Evolutionary conservation across 2,797 vertebrate genomes (phyloP).

Genomic region (Spinus olivaceus): DNA sequence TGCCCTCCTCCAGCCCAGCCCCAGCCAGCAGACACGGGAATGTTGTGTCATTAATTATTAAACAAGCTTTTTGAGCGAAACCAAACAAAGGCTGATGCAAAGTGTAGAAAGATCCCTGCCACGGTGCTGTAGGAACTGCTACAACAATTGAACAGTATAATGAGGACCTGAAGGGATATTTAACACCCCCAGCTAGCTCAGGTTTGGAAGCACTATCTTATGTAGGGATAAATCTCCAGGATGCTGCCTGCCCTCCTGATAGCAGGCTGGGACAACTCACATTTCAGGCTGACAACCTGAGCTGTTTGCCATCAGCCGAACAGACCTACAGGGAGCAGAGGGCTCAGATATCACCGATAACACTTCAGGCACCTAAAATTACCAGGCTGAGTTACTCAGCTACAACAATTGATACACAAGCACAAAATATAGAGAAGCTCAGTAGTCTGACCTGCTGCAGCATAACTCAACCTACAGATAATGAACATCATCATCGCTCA

Average conservation of each 20-base stretch:
- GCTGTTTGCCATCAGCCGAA: neutral
- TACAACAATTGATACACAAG: neutral
- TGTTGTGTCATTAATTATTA: neutral
- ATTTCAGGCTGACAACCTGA: neutral
- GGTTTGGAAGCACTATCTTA: neutral
- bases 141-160: neutral
- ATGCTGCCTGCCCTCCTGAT: neutral
- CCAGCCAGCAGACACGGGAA: neutral
- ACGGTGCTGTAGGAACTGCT: neutral
- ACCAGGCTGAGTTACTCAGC: neutral
- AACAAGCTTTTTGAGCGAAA: neutral
- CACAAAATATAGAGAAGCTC: neutral
- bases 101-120: neutral
- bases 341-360: neutral
- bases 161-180: neutral
- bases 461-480: neutral
- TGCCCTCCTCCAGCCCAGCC: neutral
- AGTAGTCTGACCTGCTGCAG: neutral
- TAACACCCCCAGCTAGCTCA: neutral
- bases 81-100: neutral
- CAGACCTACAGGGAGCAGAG: neutral
- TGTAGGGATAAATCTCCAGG: neutral
- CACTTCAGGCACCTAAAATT: neutral
- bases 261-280: neutral
- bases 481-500: rapidly evolving